Base-by-base conservation (phyloP, 23 tunicate genomes). In the Ascidia mentula region DNA sequence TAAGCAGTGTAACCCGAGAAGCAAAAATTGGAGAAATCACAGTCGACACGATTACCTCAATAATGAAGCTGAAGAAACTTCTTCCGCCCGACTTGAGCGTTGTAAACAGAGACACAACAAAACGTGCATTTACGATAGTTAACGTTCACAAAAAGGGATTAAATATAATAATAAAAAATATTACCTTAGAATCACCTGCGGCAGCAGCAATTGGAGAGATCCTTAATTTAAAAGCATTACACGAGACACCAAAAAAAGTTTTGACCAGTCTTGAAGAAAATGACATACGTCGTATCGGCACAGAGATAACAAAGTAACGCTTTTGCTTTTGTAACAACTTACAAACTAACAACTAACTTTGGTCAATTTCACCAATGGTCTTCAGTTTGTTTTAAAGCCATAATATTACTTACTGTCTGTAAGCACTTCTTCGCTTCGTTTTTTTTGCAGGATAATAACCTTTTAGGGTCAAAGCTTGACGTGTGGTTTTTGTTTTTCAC, bases 271-370 rank as follows among this genome's bases (percentile, higher is more conserved):
- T 78, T 33, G 33, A 42, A 0, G 73, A 71, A 9, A 34, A 32
- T 20, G 89, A 85, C 0, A 70, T 85, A 39, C 39, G 34, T 22
- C 73, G 72, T 18, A 78, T 85, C 37, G 65, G 84, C 22, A 37
- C 71, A 24, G 73, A 70, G 31, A 40, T 85, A 45, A 83, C 89
- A 40, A 85, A 76, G 89, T 85, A 71, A 7, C n/a, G n/a, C n/a
- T n/a, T n/a, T n/a, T n/a, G n/a, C n/a, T n/a, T n/a, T n/a, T n/a
- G n/a, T n/a, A n/a, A n/a, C n/a, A n/a, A n/a, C n/a, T n/a, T n/a
- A n/a, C n/a, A n/a, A n/a, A n/a, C n/a, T n/a, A n/a, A n/a, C n/a
- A n/a, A n/a, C n/a, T n/a, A n/a, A n/a, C n/a, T n/a, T n/a, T n/a
- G n/a, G n/a, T n/a, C n/a, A n/a, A n/a, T n/a, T n/a, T n/a, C n/a